These are phyloP conservation scores for Anguilla obscura DNA, from an alignment of 2,797 vertebrate species.

Conservation along the genomic window DNA sequence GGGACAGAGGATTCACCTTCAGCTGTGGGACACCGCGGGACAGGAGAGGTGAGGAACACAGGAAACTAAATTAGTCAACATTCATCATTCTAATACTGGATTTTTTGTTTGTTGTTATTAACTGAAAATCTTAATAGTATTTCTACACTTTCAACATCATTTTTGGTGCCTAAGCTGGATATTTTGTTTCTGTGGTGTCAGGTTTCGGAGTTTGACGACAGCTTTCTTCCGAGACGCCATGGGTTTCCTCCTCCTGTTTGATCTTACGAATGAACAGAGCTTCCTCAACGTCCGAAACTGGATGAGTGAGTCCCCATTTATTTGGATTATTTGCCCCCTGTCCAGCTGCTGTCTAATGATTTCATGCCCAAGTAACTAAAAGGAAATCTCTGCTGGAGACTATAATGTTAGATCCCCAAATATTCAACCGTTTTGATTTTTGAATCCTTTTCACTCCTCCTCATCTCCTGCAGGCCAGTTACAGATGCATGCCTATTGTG, in stretches of 20 bases:
- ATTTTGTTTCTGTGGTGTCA: constrained; percentile 56
- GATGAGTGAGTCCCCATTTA: constrained; percentile 84
- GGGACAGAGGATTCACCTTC: constrained; percentile 94
- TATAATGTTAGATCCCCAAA: not conserved
- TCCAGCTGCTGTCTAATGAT: not conserved
- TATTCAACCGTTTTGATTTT: not conserved
- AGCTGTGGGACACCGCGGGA: constrained; percentile 98
- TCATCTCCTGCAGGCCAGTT: constrained; percentile 79
- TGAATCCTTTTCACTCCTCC: not conserved
- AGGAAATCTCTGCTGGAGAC: not conserved
- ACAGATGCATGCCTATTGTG: constrained; percentile 94
- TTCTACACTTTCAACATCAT: not conserved
- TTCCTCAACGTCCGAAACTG: constrained; percentile 97
- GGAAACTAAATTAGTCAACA: not conserved
- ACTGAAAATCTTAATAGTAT: not conserved
- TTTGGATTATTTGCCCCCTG: not conserved
- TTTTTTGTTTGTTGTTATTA: not conserved
- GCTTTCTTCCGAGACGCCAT: constrained; percentile 98
- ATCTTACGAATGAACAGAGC: constrained; percentile 95
- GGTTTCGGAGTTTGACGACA: constrained; percentile 96
- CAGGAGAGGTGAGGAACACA: constrained; percentile 85
- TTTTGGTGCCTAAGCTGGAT: not conserved
- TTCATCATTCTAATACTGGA: not conserved
- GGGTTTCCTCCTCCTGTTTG: constrained; percentile 97
- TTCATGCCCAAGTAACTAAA: not conserved